A percentile compares a stretch with the other conserved stretches of the same genome.
Conservation (phyloP, 2,888 invertebrate genomes). For the Pandemis corylana region DNA sequence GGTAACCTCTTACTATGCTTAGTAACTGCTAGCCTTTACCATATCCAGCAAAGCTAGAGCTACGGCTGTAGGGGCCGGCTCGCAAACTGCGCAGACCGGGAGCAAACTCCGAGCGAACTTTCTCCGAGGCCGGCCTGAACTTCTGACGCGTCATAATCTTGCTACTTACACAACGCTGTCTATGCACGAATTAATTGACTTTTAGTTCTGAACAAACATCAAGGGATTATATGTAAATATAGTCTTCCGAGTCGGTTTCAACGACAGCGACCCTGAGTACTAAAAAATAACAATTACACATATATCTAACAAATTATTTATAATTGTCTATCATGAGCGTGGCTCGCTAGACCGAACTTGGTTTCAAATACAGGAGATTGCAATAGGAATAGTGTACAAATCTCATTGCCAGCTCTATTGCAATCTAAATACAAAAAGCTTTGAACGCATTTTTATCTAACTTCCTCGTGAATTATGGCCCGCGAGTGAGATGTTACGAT, state of each 20-base stretch:
- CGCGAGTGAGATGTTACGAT: neutral
- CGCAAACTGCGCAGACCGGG: constrained; percentile 61
- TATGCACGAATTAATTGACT: constrained; percentile 42
- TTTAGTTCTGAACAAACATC: constrained; percentile 37
- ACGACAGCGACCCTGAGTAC: no score
- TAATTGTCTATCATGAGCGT: no score
- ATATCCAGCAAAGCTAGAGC: constrained; percentile 15
- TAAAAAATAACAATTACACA: no score
- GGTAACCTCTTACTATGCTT: no score
- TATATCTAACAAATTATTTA: no score
- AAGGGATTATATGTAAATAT: constrained; percentile 8
- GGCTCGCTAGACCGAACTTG: no score
- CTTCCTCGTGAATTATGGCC: neutral
- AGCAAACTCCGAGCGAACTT: constrained; percentile 67
- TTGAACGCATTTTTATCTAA: neutral
- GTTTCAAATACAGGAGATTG: no score
- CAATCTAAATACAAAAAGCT: neutral
- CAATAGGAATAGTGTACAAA: no score
- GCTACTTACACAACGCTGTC: constrained; percentile 53
- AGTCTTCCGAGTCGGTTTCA: no score
- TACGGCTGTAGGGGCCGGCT: constrained; percentile 51
- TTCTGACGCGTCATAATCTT: constrained; percentile 71
- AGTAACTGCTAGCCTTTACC: neutral
- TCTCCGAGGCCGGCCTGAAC: constrained; percentile 68
- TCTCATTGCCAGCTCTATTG: no score